Evolutionary conservation across 2,888 invertebrate genomes (phyloP).

Genomic region (Mesoligia furuncula): DNA sequence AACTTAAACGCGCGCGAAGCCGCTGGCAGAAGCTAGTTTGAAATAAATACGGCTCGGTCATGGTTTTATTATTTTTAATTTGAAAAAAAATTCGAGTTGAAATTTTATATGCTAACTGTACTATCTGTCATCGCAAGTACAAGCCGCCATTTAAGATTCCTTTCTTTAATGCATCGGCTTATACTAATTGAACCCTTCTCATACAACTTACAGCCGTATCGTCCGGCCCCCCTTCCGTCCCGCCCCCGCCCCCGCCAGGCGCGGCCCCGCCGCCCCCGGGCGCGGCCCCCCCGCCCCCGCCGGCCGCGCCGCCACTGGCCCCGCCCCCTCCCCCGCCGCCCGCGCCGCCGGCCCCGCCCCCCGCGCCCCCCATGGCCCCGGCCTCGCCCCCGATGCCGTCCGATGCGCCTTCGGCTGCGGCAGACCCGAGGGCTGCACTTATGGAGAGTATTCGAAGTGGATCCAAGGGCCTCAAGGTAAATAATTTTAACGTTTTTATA

Average conservation of each 20-base stretch:
- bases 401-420: conserved; percentile 63
- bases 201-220: conserved; percentile 46
- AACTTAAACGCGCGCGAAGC: too few relatives aligned
- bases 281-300: conserved; percentile 62
- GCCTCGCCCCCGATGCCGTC: conserved; percentile 80
- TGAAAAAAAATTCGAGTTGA: too few relatives aligned
- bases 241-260: conserved; percentile 70
- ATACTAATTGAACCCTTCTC: not conserved
- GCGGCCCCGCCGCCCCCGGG: conserved; percentile 69
- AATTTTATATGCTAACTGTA: too few relatives aligned
- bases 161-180: too few relatives aligned
- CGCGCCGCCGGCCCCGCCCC: conserved; percentile 74
- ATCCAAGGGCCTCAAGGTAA: conserved; percentile 93
- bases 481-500: not conserved
- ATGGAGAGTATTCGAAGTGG: conserved; percentile 96
- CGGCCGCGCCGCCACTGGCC: conserved; percentile 71
- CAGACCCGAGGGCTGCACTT: conserved; percentile 92
- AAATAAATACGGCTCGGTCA: too few relatives aligned
- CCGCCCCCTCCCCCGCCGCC: conserved; percentile 83
- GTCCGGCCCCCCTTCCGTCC: conserved; percentile 59
- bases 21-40: too few relatives aligned
- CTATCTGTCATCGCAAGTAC: too few relatives aligned
- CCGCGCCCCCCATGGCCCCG: conserved; percentile 79
- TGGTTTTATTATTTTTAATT: too few relatives aligned
- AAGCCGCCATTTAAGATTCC: too few relatives aligned